These are phyloP conservation scores for Salvelinus alpinus DNA, from an alignment of 2,113 vertebrate genomes.

Conservation along the genomic window DNA sequence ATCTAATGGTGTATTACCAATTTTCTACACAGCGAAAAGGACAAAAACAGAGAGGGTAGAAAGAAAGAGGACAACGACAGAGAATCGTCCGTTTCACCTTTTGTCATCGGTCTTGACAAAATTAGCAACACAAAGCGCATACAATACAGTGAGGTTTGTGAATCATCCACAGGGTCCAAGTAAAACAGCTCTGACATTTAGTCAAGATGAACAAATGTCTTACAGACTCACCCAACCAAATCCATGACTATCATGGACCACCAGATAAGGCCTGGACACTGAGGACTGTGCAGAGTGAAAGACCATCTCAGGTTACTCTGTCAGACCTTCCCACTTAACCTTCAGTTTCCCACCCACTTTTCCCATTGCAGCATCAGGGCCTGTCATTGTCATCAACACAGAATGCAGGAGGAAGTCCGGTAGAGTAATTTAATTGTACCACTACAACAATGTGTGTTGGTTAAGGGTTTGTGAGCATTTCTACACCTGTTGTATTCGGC, in stretches of 20 bases:
- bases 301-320: conserved; percentile 9
- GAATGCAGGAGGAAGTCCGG: neutral
- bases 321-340: conserved; percentile 37
- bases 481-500: too few relatives aligned
- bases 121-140: neutral
- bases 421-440: neutral
- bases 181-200: conserved; percentile 33
- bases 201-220: conserved; percentile 5
- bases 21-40: neutral
- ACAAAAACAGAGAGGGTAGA: neutral
- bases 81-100: neutral
- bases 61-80: neutral
- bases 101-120: neutral
- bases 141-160: conserved; percentile 21
- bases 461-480: neutral
- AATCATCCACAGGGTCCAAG: neutral
- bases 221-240: conserved; percentile 5
- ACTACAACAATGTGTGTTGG: conserved; percentile 8
- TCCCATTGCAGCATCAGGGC: conserved; percentile 14
- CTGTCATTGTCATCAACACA: neutral
- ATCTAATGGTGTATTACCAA: too few relatives aligned
- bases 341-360: conserved; percentile 12
- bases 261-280: neutral
- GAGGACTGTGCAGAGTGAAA: neutral
- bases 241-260: neutral